These are phyloP conservation scores for Xiphydria camelus DNA, from an alignment of 2,888 invertebrate genomes.

Conservation along the genomic window DNA sequence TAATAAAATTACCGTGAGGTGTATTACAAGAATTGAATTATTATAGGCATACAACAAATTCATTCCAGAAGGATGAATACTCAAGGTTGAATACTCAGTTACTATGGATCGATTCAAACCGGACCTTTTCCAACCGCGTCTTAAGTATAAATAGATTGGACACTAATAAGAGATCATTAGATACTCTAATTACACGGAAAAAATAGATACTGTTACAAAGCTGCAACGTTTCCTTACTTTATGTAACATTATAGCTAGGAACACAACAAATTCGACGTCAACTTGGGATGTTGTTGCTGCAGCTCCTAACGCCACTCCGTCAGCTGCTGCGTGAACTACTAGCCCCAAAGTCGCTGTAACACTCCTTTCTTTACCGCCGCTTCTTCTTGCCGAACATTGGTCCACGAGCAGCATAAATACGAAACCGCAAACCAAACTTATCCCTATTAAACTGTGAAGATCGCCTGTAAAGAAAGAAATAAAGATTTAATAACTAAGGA, in stretches of 20 bases:
- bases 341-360: slow-evolving; percentile 95
- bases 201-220: slow-evolving; percentile 8
- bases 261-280: slow-evolving; percentile 96
- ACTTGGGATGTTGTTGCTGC: slow-evolving; percentile 95
- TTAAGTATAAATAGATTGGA: neutral
- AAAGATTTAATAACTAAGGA: too few relatives aligned
- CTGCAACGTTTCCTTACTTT: too few relatives aligned
- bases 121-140: too few relatives aligned
- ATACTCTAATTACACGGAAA: too few relatives aligned
- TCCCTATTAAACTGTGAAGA: slow-evolving; percentile 82
- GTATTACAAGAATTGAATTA: too few relatives aligned
- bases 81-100: too few relatives aligned
- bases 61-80: too few relatives aligned
- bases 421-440: slow-evolving; percentile 92
- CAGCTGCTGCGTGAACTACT: slow-evolving; percentile 98
- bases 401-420: slow-evolving; percentile 97
- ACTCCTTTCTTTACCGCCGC: slow-evolving; percentile 71
- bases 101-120: too few relatives aligned
- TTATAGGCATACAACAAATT: too few relatives aligned
- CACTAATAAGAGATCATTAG: neutral
- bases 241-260: slow-evolving; percentile 98
- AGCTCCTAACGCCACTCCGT: slow-evolving; percentile 97
- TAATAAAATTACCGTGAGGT: too few relatives aligned
- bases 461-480: slow-evolving; percentile 60
- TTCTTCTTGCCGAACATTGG: slow-evolving; percentile 69